phyloP scores from a whole-genome alignment of 2,888 invertebrate genomes.

The Scaptomyza parva region DNA sequence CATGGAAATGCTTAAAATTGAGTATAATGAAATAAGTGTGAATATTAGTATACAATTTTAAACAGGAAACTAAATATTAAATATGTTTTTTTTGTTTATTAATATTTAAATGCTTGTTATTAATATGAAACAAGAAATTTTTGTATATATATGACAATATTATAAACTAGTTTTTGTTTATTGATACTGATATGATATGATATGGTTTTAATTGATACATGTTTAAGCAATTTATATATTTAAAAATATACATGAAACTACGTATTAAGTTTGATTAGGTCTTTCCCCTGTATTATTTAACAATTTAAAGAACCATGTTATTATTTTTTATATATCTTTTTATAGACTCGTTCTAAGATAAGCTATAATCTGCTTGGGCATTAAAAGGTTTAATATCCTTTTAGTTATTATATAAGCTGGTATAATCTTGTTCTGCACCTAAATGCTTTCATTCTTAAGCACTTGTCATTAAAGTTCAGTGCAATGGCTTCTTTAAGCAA shows the following conservation, averaged over 20 bases:
- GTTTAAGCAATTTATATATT: too few relatives aligned
- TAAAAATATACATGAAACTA: too few relatives aligned
- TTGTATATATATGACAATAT: neutral
- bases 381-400: neutral
- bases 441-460: neutral
- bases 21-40: neutral
- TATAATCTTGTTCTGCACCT: neutral
- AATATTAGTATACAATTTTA: neutral
- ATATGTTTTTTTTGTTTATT: too few relatives aligned
- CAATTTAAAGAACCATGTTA: too few relatives aligned
- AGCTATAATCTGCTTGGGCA: neutral
- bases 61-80: neutral
- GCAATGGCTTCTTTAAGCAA: neutral
- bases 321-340: too few relatives aligned
- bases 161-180: neutral
- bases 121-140: neutral
- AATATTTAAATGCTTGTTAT: too few relatives aligned
- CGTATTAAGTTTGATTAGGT: too few relatives aligned
- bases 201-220: too few relatives aligned
- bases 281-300: too few relatives aligned
- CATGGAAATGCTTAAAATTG: neutral
- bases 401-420: neutral
- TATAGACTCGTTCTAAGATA: neutral
- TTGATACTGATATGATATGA: too few relatives aligned
- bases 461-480: neutral